These are phyloP conservation scores for Salvelinus alpinus DNA, from an alignment of 2,113 vertebrate genomes.

Conservation along the genomic window DNA sequence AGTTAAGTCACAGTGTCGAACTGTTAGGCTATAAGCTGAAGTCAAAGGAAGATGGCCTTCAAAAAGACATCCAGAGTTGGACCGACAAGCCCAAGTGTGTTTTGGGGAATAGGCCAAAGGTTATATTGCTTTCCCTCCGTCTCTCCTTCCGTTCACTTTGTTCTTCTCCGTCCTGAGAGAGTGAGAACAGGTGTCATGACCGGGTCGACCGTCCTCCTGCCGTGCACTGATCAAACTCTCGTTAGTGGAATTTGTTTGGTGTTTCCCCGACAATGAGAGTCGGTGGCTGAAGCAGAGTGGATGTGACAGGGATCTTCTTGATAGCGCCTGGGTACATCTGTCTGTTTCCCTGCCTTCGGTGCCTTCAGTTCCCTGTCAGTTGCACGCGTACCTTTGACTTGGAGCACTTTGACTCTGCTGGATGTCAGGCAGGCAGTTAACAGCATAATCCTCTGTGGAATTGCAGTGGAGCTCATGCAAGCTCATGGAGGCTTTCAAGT, in stretches of 20 bases:
- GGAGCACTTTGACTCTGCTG: constrained; percentile 53
- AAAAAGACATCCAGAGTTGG: constrained; percentile 55
- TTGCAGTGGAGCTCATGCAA: constrained; percentile 33
- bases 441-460: constrained; percentile 49
- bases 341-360: constrained; percentile 29
- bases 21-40: constrained; percentile 51
- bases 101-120: constrained; percentile 55
- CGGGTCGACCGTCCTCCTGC: constrained; percentile 51
- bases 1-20: constrained; percentile 59
- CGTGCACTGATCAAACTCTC: constrained; percentile 60
- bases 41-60: constrained; percentile 69
- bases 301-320: constrained; percentile 38
- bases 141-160: constrained; percentile 66
- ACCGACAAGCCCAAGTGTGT: constrained; percentile 60
- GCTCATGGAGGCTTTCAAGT: neutral
- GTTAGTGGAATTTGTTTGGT: constrained; percentile 53
- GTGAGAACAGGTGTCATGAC: constrained; percentile 33
- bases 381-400: constrained; percentile 39
- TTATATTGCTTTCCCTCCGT: constrained; percentile 63
- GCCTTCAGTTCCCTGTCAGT: constrained; percentile 25
- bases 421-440: constrained; percentile 54
- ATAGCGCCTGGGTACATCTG: constrained; percentile 52
- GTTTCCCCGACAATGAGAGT: constrained; percentile 43
- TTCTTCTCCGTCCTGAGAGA: constrained; percentile 47
- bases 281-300: constrained; percentile 44